These are phyloP conservation scores for Cotesia typhae DNA, from an alignment of 1,140 invertebrate genomes.

Conservation along the genomic window DNA sequence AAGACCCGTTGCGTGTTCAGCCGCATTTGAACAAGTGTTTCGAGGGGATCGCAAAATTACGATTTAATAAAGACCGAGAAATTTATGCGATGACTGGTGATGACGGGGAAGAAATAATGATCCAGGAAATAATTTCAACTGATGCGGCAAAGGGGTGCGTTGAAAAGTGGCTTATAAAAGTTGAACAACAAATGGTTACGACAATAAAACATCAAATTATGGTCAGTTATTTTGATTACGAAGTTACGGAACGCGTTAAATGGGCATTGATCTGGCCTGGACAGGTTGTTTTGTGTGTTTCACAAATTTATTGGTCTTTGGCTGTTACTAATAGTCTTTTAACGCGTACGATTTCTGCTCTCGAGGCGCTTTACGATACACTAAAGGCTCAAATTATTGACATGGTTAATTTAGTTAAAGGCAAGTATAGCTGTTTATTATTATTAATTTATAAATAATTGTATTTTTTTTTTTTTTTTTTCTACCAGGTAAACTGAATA, in stretches of 20 bases:
- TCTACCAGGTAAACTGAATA: conserved; percentile 68
- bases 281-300: conserved; percentile 87
- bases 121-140: conserved; percentile 78
- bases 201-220: conserved; percentile 78
- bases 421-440: conserved; percentile 38
- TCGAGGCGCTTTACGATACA: conserved; percentile 67
- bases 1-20: conserved; percentile 87
- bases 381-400: conserved; percentile 71
- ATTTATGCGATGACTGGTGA: conserved; percentile 87
- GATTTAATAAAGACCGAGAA: conserved; percentile 79
- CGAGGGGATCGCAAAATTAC: conserved; percentile 67
- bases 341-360: conserved; percentile 65
- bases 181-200: conserved; percentile 84
- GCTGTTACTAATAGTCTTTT: conserved; percentile 78
- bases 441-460: neutral
- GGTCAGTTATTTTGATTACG: conserved; percentile 77
- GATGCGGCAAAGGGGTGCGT: conserved; percentile 85
- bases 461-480: neutral
- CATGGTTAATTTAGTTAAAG: conserved; percentile 67
- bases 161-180: conserved; percentile 90
- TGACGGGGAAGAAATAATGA: conserved; percentile 82
- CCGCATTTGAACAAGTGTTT: conserved; percentile 94
- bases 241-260: conserved; percentile 69
- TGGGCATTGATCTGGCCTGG: conserved; percentile 90
- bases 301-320: conserved; percentile 89